Percentiles rank a stretch among this genome's conserved stretches.
These are phyloP conservation scores for Aplocera efformata DNA, from an alignment of 2,888 invertebrate genomes.

Conservation along the genomic window DNA sequence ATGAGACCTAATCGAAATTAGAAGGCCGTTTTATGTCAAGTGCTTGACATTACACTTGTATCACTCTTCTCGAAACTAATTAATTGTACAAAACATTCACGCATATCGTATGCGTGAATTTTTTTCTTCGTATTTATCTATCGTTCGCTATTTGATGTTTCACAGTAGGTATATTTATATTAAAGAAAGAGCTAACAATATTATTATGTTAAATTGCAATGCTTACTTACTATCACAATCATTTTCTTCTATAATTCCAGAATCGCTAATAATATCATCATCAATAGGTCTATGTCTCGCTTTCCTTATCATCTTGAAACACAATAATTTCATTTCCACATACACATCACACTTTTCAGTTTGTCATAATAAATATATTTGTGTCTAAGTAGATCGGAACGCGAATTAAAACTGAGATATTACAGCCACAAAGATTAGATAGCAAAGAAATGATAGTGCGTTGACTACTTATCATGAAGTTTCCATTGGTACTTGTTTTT, in stretches of 20 bases:
- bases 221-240: conserved; percentile 51
- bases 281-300: conserved; percentile 62
- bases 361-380: conserved; percentile 34
- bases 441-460: conserved; percentile 53
- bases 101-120: too few species aligned
- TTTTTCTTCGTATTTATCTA: too few species aligned
- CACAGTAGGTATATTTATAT: too few species aligned
- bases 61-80: too few species aligned
- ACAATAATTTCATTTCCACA: conserved; percentile 28
- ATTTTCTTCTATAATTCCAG: conserved; percentile 53
- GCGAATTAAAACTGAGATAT: conserved; percentile 69
- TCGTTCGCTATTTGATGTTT: too few species aligned
- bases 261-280: conserved; percentile 69
- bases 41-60: too few species aligned
- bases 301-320: conserved; percentile 56
- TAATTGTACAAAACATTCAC: too few species aligned
- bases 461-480: conserved; percentile 55
- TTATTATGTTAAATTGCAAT: too few species aligned
- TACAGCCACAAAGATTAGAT: conserved; percentile 66
- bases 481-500: conserved; percentile 43
- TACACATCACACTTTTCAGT: conserved; percentile 31
- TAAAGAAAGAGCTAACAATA: conserved; percentile 1
- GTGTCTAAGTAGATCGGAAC: conserved; percentile 50
- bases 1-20: too few species aligned
- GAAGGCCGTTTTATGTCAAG: too few species aligned